Conservation (phyloP, 1,140 invertebrate genomes). For the Bilobella aurantiaca region DNA sequence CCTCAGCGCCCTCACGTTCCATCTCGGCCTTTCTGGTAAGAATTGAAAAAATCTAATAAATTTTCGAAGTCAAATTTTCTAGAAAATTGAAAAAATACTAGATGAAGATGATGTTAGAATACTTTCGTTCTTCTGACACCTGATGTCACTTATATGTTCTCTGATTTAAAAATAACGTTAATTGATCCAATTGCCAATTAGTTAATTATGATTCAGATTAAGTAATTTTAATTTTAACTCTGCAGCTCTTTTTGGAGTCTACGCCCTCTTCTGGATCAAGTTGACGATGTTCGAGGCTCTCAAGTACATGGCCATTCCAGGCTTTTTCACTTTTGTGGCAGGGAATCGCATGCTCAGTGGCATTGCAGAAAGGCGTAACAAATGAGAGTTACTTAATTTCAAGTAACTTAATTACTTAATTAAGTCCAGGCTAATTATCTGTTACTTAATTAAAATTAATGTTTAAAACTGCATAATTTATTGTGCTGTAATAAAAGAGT, state of each 20-base stretch:
- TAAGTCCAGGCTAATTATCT: no score
- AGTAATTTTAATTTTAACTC: constrained; percentile 8
- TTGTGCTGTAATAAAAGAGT: no score
- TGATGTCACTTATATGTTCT: constrained; percentile 8
- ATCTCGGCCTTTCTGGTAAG: constrained; percentile 64
- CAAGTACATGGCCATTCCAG: constrained; percentile 26
- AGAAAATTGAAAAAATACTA: no score
- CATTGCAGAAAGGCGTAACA: constrained; percentile 18
- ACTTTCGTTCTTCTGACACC: constrained; percentile 34
- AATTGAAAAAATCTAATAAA: not conserved
- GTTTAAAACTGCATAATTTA: no score
- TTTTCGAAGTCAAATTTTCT: no score
- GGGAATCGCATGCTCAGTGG: constrained; percentile 26
- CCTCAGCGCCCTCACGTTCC: constrained; percentile 72
- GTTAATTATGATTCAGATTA: not conserved
- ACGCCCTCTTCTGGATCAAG: constrained; percentile 29
- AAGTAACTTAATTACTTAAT: no score
- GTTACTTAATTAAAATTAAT: no score
- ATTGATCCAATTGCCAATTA: not conserved
- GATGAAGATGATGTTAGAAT: constrained; percentile 23
- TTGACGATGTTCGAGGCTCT: constrained; percentile 34
- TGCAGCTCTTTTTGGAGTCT: constrained; percentile 33
- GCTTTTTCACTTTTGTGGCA: constrained; percentile 24
- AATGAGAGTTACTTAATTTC: not conserved
- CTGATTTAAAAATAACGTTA: constrained; percentile 8